Base-by-base conservation (phyloP, 2,888 invertebrate genomes). In the Oligia fasciuncula region DNA sequence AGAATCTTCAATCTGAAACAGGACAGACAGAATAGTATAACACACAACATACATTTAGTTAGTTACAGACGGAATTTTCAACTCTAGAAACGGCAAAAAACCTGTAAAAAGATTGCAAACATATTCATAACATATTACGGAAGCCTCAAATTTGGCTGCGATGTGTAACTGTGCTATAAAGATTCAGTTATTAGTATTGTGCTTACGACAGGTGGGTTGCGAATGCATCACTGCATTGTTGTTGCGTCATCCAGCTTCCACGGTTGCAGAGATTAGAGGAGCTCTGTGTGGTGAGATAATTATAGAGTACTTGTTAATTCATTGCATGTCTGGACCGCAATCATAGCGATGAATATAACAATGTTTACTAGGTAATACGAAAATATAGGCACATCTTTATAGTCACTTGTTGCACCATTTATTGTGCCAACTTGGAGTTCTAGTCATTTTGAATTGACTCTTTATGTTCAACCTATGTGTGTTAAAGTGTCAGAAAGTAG, bases 181-280 rank as follows among this genome's bases (percentile, higher is more conserved):
- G 63, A 57, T 84, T 73, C 49, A 43, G 76, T 67, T 69, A 66
- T 86, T 51, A 79, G 49, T 67, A 54, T 67, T 73, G 57, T 66
- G 75, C 65, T 87, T 85, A 49, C 85, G 72, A 66, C 72, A 85
- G 63, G 1, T 13, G 35, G 17, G 66, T 83, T 76, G 87, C 77
- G 76, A 73, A 65, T 81, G 80, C 85, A 83, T 72, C 80, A 75
- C 80, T 85, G 85, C 85, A 79, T 73, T 67, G 60, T 51, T 46
- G 68, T 86, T 87, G 66, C 82, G 73, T 51, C 85, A 86, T 1
- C 9, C 60, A 75, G 65, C 71, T 29, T 68, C 65, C 70, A 72
- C 60, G 62, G 62, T 57, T 60, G 73, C 76, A 49, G 13, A 79
- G 46, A 72, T 79, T 40, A 68, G 79, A 57, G 77, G 82, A 67